These are phyloP conservation scores for Chouioia cunea DNA, from an alignment of 2,888 invertebrate genomes.

Conservation along the genomic window DNA sequence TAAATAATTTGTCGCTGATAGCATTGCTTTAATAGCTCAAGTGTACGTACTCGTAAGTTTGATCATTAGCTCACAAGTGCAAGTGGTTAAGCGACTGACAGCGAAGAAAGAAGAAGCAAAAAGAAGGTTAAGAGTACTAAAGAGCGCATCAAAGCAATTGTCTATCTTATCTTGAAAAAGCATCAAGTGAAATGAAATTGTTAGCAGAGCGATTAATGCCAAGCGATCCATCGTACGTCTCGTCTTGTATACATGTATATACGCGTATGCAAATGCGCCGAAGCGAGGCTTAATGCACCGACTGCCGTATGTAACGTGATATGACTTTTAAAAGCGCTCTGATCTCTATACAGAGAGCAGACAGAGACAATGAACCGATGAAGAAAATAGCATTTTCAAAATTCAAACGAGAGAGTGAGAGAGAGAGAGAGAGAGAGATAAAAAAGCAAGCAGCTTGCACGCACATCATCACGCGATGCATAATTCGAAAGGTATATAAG, in stretches of 20 bases:
- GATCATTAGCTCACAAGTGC: too few relatives aligned
- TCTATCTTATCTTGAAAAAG: conserved; percentile 24
- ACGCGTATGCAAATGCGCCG: conserved; percentile 38
- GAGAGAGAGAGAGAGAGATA: not conserved
- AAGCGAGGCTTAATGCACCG: conserved; percentile 36
- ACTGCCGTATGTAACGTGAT: conserved; percentile 43
- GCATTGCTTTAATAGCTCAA: too few relatives aligned
- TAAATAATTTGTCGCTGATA: too few relatives aligned
- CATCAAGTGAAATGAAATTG: conserved; percentile 36
- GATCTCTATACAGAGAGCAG: not conserved
- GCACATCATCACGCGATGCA: not conserved
- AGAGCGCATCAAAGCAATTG: too few relatives aligned
- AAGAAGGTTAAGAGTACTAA: too few relatives aligned
- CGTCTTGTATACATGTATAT: too few relatives aligned
- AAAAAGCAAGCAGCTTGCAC: not conserved
- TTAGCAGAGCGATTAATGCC: conserved; percentile 29
- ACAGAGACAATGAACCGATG: conserved; percentile 9
- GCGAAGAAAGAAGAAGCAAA: too few relatives aligned
- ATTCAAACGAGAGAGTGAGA: not conserved
- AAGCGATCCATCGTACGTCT: conserved; percentile 13
- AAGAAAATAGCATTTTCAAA: conserved; percentile 10
- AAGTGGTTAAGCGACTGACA: too few relatives aligned
- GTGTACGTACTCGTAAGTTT: too few relatives aligned
- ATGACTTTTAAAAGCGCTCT: conserved; percentile 43
- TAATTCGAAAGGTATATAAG: conserved; percentile 25